Evolutionary conservation across 1,140 invertebrate genomes (phyloP).

Genomic region (Cherax destructor): DNA sequence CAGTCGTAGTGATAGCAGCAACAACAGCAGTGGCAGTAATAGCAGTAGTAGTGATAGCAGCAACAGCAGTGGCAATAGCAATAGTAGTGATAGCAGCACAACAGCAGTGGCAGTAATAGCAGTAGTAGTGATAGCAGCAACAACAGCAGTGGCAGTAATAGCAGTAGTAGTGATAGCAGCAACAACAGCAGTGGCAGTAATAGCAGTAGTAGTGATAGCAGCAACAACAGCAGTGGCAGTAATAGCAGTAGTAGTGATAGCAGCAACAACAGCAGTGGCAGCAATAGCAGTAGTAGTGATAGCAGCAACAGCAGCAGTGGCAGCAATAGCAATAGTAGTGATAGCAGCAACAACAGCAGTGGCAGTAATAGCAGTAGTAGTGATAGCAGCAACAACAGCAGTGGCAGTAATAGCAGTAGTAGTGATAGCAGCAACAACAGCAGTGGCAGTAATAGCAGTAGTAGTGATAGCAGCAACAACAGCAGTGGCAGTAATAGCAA

Average conservation of each 20-base stretch:
- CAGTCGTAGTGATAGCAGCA: not conserved
- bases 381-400: not conserved
- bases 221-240: not conserved
- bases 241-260: not conserved
- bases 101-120: too few species aligned
- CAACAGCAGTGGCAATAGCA: too few species aligned
- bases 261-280: not conserved
- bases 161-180: not conserved
- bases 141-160: not conserved
- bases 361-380: not conserved
- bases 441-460: not conserved
- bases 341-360: not conserved
- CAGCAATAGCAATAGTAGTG: not conserved
- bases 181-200: not conserved
- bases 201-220: not conserved
- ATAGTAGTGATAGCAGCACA: too few species aligned
- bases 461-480: not conserved
- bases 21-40: too few species aligned
- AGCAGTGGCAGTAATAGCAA: not conserved
- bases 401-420: not conserved
- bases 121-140: not conserved
- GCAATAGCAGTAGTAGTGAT: not conserved
- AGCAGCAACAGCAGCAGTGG: not conserved
- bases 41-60: not conserved
- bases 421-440: not conserved